A percentile compares a stretch with the other conserved stretches of the same genome.
Evolutionary conservation across 2,888 invertebrate species (phyloP).

Genomic region (Acrobasis repandana): DNA sequence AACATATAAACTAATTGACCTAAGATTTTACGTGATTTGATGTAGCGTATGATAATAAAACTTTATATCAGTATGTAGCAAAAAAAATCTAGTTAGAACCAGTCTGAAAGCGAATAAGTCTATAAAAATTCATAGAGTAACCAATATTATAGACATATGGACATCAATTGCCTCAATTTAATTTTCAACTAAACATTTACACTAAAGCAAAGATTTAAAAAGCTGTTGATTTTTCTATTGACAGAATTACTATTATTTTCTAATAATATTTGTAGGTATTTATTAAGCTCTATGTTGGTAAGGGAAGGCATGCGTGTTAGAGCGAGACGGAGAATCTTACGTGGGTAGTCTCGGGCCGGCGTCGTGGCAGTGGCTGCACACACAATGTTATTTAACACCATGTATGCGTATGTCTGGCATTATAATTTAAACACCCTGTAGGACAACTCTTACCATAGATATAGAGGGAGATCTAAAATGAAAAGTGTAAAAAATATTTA

Average conservation of each 20-base stretch:
- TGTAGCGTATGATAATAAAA: no score
- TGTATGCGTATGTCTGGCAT: background rate
- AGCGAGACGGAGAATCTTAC: slow-evolving; percentile 52
- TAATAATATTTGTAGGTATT: background rate
- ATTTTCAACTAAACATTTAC: background rate
- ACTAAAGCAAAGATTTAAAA: no score
- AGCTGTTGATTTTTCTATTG: background rate
- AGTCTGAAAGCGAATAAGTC: background rate
- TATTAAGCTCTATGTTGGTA: slow-evolving; percentile 24
- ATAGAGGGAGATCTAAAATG: background rate
- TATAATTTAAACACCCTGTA: slow-evolving; percentile 4
- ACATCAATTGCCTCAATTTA: background rate
- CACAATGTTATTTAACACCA: slow-evolving; percentile 34
- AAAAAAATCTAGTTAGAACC: background rate
- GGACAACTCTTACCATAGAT: background rate
- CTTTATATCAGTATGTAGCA: background rate
- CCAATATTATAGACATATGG: background rate
- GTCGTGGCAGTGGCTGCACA: slow-evolving; percentile 61
- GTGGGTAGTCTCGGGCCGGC: slow-evolving; percentile 62
- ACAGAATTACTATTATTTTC: background rate
- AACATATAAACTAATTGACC: background rate
- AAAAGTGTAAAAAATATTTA: no score
- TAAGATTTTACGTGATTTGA: no score
- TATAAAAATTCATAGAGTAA: background rate
- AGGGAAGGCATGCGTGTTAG: slow-evolving; percentile 47